Percentiles rank a stretch among this genome's conserved stretches.
phyloP scores from a whole-genome alignment of 2,113 vertebrate genomes.

The Amblyornis subalaris region DNA sequence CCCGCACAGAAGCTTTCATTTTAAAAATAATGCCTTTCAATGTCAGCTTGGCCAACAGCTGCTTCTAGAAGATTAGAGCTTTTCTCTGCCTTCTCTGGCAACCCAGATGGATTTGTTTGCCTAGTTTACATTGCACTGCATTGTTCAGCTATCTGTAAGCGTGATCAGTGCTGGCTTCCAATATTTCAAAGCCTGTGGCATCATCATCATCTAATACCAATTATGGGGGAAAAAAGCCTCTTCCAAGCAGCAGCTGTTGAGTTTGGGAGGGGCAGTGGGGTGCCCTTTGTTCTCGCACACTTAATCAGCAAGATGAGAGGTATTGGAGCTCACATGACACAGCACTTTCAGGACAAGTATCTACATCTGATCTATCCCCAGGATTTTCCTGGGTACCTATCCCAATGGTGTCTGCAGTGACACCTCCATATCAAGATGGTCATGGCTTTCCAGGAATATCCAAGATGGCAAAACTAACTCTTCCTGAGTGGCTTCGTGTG shows the following conservation, averaged over 20 bases:
- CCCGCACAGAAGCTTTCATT: constrained; percentile 53
- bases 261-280: constrained; percentile 39
- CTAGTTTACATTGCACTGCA: constrained; percentile 64
- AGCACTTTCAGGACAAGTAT: constrained; percentile 31
- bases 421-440: neutral
- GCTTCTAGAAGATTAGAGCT: constrained; percentile 69
- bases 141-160: constrained; percentile 67
- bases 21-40: constrained; percentile 66
- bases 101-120: constrained; percentile 66
- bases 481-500: neutral
- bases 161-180: constrained; percentile 63
- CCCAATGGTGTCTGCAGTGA: neutral
- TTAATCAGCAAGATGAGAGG: constrained; percentile 44
- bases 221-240: constrained; percentile 39
- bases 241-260: constrained; percentile 65
- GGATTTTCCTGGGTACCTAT: neutral
- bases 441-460: rapidly evolving
- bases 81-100: constrained; percentile 68
- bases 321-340: neutral
- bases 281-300: constrained; percentile 35
- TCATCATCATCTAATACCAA: constrained; percentile 61
- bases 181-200: constrained; percentile 60
- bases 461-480: neutral
- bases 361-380: neutral
- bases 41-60: constrained; percentile 67